Conservation (phyloP, 2,797 vertebrate genomes). For the Tragelaphus oryx region DNA sequence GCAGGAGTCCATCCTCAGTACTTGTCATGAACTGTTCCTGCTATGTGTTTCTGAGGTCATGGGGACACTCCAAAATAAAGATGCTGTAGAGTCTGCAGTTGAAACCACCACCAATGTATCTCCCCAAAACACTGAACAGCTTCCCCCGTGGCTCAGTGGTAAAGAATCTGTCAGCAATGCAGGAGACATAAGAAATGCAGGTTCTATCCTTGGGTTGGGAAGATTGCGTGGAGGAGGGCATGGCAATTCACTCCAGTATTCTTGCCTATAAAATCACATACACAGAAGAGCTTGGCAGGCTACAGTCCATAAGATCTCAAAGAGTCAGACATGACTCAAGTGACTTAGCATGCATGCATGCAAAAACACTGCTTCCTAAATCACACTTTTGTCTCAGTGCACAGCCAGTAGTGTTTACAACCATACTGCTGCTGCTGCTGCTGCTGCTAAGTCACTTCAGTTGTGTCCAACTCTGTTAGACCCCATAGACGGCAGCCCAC, state of each 20-base stretch:
- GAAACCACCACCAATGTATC: neutral
- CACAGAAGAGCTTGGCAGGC: neutral
- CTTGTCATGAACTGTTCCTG: neutral
- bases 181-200: neutral
- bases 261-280: neutral
- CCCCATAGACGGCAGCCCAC: too few relatives aligned
- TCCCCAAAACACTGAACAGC: neutral
- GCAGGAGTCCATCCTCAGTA: neutral
- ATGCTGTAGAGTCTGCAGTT: neutral
- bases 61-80: neutral
- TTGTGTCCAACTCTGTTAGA: accelerated
- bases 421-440: too few relatives aligned
- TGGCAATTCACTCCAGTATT: neutral
- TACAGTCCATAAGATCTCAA: neutral
- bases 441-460: too few relatives aligned
- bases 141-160: neutral
- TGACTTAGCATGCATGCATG: neutral
- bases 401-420: neutral
- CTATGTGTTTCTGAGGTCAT: neutral
- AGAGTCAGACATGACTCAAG: neutral
- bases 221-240: neutral
- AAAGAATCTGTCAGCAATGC: neutral
- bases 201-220: neutral
- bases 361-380: neutral
- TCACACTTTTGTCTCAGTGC: neutral